Base-by-base conservation (phyloP, 1,140 invertebrate genomes). In the Ceratina calcarata region DNA sequence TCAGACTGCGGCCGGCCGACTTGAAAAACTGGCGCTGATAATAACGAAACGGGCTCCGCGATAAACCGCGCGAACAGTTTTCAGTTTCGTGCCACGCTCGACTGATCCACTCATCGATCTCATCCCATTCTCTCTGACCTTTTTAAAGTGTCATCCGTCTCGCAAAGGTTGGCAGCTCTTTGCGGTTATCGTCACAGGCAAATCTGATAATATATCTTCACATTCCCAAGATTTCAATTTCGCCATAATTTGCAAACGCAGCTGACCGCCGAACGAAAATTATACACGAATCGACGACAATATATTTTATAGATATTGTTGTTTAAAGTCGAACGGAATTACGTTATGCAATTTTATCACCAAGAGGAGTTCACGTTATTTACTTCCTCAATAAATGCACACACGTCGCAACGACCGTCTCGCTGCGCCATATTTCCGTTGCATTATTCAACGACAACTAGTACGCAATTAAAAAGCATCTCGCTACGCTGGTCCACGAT, bases 11-110 rank as follows among this genome's bases (percentile, higher is more conserved):
- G 60, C 58, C 27, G n/a, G 37, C 78, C 66, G 70, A 67, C 80
- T 85, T 75, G 80, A 86, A 86, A 85, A 85, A 85, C 84, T 79
- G 76, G 37, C 57, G 51, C 67, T 69, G 84, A 85, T 85, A 85
- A 85, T 85, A 85, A 86, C 80, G 72, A 64, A 79, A 84, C 64
- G 79, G 74, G 70, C 49, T 32, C 45, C 72, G 65, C 81, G 83
- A 86, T 86, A 86, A 86, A 86, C 70, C 67, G 62, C 55, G 24
- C 32, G 75, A 76, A 45, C 80, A 65, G 73, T 67, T 53, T 66
- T 55, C 80, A 60, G 58, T 68, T 81, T 58, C 32, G 61, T 10
- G 2, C 15, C 62, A 66, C 58, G 55, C 53, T 70, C 22, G 60
- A 55, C 67, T 67, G 75, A 71, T 81, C 68, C 57, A 67, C 57